These are phyloP conservation scores for Gavia stellata DNA, from an alignment of 2,113 vertebrate species.

Conservation along the genomic window DNA sequence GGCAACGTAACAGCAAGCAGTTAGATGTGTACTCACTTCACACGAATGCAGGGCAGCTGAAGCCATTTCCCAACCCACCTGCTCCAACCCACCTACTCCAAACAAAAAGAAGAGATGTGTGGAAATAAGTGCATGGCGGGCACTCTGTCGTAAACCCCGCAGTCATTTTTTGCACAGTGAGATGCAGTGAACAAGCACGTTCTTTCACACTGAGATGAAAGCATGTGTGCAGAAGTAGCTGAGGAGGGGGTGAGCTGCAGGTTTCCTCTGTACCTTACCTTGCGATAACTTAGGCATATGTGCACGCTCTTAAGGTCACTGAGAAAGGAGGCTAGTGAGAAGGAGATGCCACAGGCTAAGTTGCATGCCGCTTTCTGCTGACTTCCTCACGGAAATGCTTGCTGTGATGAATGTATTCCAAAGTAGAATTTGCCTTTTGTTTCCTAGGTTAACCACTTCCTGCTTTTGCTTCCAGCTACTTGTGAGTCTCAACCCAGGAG, in stretches of 20 bases:
- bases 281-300: not conserved
- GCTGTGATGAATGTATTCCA: not conserved
- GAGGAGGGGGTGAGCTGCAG: not conserved
- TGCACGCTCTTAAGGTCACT: not conserved
- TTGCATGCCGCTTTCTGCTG: not conserved
- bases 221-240: not conserved
- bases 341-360: not conserved
- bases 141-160: not conserved
- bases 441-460: not conserved
- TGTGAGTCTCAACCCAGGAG: not conserved
- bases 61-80: not conserved
- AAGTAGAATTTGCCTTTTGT: not conserved
- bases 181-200: no score
- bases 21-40: not conserved
- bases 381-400: not conserved
- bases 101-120: not conserved
- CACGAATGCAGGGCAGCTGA: not conserved
- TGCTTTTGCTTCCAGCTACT: not conserved
- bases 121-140: not conserved
- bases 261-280: not conserved
- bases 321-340: not conserved
- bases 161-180: not conserved
- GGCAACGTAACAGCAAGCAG: not conserved
- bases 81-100: not conserved
- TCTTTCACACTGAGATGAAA: not conserved